Evolutionary conservation across 2,888 invertebrate species (phyloP).

Genomic region (Malthinus seriepunctatus): DNA sequence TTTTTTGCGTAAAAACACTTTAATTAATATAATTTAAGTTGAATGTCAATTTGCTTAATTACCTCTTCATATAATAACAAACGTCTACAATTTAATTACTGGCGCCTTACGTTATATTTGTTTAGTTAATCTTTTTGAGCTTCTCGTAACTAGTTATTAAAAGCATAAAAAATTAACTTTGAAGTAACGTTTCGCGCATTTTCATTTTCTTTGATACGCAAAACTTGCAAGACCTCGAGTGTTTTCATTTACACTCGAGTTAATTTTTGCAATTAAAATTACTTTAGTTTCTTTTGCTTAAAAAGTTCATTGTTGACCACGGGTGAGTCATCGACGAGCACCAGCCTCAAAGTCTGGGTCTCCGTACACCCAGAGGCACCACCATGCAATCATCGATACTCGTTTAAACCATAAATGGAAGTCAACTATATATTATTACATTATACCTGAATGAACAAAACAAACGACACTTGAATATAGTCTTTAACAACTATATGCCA

Average conservation of each 20-base stretch:
- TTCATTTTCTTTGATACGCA: too few relatives aligned
- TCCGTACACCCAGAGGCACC: slow-evolving; percentile 17
- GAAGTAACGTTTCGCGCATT: too few relatives aligned
- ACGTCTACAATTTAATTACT: background rate
- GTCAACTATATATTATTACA: slow-evolving; percentile 8
- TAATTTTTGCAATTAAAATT: slow-evolving; percentile 5
- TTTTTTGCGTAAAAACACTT: background rate
- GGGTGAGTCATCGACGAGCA: slow-evolving; percentile 23
- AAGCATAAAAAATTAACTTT: too few relatives aligned
- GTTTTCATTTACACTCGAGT: background rate
- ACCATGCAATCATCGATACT: slow-evolving; percentile 10
- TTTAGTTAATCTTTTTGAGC: too few relatives aligned
- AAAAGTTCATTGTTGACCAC: slow-evolving; percentile 7
- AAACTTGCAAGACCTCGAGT: too few relatives aligned
- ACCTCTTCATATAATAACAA: background rate
- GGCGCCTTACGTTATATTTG: background rate
- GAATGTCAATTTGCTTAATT: background rate
- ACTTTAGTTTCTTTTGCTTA: slow-evolving; percentile 1
- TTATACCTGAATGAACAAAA: slow-evolving; percentile 9
- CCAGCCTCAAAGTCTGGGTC: slow-evolving; percentile 26
- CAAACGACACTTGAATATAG: slow-evolving; percentile 2
- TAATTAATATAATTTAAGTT: background rate
- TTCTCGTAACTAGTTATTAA: too few relatives aligned
- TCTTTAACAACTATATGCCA: too few relatives aligned
- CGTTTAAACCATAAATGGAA: slow-evolving; percentile 22